phyloP scores from a whole-genome alignment of 2,113 vertebrate genomes.

The Passer montanus region DNA sequence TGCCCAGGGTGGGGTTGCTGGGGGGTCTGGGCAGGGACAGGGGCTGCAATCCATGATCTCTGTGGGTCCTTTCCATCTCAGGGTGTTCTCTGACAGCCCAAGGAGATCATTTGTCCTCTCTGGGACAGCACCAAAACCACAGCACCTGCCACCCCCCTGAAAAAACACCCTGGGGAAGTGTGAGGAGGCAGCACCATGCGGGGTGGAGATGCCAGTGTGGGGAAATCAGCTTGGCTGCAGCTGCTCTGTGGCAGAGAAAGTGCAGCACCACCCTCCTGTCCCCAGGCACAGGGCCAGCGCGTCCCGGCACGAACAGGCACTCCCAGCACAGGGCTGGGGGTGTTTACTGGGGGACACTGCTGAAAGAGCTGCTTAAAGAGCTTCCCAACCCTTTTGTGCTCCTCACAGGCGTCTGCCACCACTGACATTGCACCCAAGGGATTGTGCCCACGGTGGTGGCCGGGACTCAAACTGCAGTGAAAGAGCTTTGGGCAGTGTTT shows the following conservation, averaged over 20 bases:
- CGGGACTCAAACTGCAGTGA: rapidly evolving
- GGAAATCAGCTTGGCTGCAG: conserved; percentile 19
- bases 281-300: rapidly evolving
- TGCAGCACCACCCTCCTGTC: not conserved
- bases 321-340: rapidly evolving
- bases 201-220: conserved; percentile 32
- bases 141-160: not conserved
- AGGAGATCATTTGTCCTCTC: not conserved
- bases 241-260: not conserved
- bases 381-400: rapidly evolving
- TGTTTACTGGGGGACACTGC: not conserved
- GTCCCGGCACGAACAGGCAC: not conserved
- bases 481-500: not conserved
- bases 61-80: not conserved
- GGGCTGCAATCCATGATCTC: rapidly evolving
- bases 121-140: not conserved
- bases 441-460: rapidly evolving
- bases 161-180: not conserved
- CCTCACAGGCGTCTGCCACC: not conserved
- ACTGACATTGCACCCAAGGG: rapidly evolving
- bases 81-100: not conserved
- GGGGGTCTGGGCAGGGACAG: not conserved
- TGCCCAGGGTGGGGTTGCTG: not conserved
- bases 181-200: not conserved
- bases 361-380: not conserved